These are phyloP conservation scores for Achlya flavicornis DNA, from an alignment of 2,888 invertebrate genomes.

Conservation along the genomic window DNA sequence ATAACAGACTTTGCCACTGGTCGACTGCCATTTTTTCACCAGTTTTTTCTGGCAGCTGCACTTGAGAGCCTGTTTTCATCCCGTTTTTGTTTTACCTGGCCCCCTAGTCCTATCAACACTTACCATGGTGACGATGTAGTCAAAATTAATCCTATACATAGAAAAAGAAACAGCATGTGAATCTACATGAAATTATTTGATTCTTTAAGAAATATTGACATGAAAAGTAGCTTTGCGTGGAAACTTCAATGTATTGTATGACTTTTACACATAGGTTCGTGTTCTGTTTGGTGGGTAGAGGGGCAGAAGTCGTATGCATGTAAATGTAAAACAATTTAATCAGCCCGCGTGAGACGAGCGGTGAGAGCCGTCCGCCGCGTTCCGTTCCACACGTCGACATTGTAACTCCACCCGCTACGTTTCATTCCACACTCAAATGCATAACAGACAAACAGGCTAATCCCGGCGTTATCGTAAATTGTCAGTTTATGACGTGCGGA, in stretches of 20 bases:
- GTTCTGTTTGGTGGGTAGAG: background rate
- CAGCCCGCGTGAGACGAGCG: slow-evolving; percentile 29
- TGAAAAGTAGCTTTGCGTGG: background rate
- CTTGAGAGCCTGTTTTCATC: no score
- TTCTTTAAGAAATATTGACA: background rate
- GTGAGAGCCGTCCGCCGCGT: slow-evolving; percentile 37
- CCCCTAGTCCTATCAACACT: no score
- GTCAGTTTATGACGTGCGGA: slow-evolving; percentile 85
- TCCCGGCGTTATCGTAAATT: slow-evolving; percentile 84
- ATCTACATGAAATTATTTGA: no score
- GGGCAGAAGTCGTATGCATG: slow-evolving; percentile 50
- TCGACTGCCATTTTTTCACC: no score
- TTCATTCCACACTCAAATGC: slow-evolving; percentile 64
- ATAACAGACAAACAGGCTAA: slow-evolving; percentile 83
- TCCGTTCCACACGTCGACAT: slow-evolving; percentile 58
- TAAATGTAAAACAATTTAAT: slow-evolving; percentile 66
- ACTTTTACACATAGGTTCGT: background rate
- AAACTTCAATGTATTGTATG: background rate
- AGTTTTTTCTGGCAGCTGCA: no score
- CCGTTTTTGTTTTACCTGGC: no score
- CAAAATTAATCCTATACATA: no score
- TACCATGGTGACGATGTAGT: no score
- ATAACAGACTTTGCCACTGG: no score
- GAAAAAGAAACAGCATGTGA: no score
- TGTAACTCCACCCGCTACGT: slow-evolving; percentile 47